These are phyloP conservation scores for Siniperca scherzeri DNA, from an alignment of 2,797 vertebrate genomes.

Conservation along the genomic window DNA sequence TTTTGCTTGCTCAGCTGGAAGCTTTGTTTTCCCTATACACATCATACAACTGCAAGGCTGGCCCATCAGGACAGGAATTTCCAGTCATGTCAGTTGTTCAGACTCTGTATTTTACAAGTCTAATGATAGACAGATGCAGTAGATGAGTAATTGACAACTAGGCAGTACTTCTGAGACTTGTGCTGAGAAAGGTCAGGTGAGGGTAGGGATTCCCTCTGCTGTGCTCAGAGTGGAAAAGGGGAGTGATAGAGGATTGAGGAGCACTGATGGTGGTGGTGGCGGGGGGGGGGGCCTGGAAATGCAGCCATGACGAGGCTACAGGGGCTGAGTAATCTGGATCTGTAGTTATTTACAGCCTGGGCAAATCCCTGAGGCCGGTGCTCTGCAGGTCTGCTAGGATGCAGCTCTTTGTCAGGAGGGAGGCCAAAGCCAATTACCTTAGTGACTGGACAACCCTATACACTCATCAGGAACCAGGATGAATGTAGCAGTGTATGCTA, in stretches of 20 bases:
- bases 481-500: neutral
- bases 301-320: slow-evolving; percentile 64
- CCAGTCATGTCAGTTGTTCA: neutral
- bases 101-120: neutral
- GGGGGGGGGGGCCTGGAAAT: neutral
- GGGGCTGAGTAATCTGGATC: slow-evolving; percentile 82
- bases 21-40: slow-evolving; percentile 45
- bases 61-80: slow-evolving; percentile 47
- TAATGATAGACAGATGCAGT: neutral
- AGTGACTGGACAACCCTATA: neutral
- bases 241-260: slow-evolving; percentile 13
- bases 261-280: neutral
- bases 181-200: slow-evolving; percentile 32
- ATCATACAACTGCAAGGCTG: slow-evolving; percentile 22
- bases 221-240: neutral
- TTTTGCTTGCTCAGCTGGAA: slow-evolving; percentile 38
- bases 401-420: slow-evolving; percentile 34
- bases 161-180: slow-evolving; percentile 1
- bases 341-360: slow-evolving; percentile 83
- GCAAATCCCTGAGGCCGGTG: slow-evolving; percentile 75
- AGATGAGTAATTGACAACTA: neutral
- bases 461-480: neutral
- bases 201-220: slow-evolving; percentile 73
- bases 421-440: slow-evolving; percentile 8
- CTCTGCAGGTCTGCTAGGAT: slow-evolving; percentile 28